Evolutionary conservation across 2,888 invertebrate species (phyloP).

Genomic region (Criorhina ranunculi): DNA sequence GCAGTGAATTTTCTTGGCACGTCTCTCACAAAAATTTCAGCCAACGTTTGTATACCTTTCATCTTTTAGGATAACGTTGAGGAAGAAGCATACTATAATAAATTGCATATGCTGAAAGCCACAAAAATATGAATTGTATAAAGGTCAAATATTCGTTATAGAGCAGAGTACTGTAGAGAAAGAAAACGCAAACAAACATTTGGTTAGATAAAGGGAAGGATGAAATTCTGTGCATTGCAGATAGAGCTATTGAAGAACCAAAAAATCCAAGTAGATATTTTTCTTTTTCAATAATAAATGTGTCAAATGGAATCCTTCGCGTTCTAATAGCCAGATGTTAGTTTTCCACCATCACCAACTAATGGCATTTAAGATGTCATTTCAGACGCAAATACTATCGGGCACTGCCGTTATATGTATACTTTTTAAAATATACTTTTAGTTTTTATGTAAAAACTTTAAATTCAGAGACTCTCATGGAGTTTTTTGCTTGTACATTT

Average conservation of each 20-base stretch:
- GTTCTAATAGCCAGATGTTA: constrained; percentile 59
- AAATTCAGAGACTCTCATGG: no score
- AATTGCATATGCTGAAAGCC: constrained; percentile 74
- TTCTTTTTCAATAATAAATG: constrained; percentile 57
- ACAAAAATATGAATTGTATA: constrained; percentile 73
- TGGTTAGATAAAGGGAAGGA: constrained; percentile 52
- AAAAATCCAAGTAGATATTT: constrained; percentile 15
- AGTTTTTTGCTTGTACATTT: no score
- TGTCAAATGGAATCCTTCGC: constrained; percentile 64
- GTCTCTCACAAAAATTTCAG: constrained; percentile 62
- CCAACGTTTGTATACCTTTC: constrained; percentile 49
- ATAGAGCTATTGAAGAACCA: constrained; percentile 14
- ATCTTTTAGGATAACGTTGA: constrained; percentile 28
- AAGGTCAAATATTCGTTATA: constrained; percentile 64
- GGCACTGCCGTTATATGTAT: no score
- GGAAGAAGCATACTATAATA: constrained; percentile 65
- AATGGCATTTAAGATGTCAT: constrained; percentile 48
- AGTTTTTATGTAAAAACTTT: no score
- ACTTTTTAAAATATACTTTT: no score
- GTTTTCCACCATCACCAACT: constrained; percentile 35
- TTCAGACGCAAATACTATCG: constrained; percentile 11
- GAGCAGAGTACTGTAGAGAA: constrained; percentile 1
- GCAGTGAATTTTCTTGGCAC: constrained; percentile 74
- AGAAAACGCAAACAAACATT: constrained; percentile 49
- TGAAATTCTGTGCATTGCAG: constrained; percentile 46